Evolutionary conservation across 2,888 invertebrate genomes (phyloP), one percentile per base, ranked within the genome.

Genomic region (Tolmerus cingulatus): DNA sequence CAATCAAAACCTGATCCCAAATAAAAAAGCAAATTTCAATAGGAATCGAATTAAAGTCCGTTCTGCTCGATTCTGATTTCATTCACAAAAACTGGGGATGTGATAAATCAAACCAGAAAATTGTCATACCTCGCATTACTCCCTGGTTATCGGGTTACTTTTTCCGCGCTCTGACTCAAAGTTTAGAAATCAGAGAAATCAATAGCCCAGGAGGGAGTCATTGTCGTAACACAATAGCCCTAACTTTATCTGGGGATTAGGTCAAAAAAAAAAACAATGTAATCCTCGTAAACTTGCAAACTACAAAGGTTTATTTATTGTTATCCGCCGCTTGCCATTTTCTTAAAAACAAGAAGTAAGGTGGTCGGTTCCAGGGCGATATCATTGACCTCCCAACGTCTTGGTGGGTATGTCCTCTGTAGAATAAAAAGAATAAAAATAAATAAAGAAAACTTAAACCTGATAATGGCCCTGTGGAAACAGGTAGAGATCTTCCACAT

Each of bases 391-490:
- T 77, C 37, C 37, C 40, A 19, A 5, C 40, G 9, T 7, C 19
- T 66, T 19, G 66, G 40, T 19, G 37, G n/a, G 77, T 34, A 40
- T 77, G 77, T 30, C 77, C 77, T 37, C 77, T 40, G 16, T 19
- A 40, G n/a, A 37, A 37, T 8, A n/a, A 27, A 27, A 66, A 66
- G 27, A 12, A 57, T 34, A 34, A 66, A 66, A 1, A 66, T 8
- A 55, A 55, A 55, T 16, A 55, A 55, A 55, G 5, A 55, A 55
- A 55, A 4, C 19, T 23, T 14, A 16, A 40, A 77, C 77, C 30
- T 37, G 77, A 40, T 77, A 77, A 77, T 77, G 77, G 77, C 77
- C 77, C 37, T 77, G 77, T 77, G 77, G 30, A 77, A 16, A 37
- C 77, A 77, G 77, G 77, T 77, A 77, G 77, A 77, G 37, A 34